Base-by-base conservation (phyloP, 2,888 invertebrate species). In the Tenthredo distinguenda region DNA sequence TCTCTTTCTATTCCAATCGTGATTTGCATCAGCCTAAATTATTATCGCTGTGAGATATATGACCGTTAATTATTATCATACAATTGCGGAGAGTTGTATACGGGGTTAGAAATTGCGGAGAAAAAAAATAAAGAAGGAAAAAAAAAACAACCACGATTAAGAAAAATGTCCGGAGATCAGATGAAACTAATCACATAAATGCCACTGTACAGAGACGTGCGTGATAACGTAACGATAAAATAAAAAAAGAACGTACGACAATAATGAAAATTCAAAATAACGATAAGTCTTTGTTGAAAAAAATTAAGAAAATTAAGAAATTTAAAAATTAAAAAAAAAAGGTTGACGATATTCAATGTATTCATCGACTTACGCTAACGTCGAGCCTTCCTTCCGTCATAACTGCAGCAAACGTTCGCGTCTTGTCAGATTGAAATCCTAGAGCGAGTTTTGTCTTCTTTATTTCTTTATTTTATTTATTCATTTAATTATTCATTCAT, bases 311-410 rank as follows among this genome's bases (percentile, higher is more conserved):
- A 21, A 21, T 40, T 1, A 81, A 26, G 0, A 21, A 82, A 21
- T 65, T 40, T 26, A 50, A 15, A 1, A 47, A 43, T n/a, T 5
- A 31, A n/a, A 15, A 31, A n/a, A 31, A n/a, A 58, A 55, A 58
- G 58, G n/a, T 58, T 79, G 34, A 79, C 58, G 55, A 58, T 43
- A 65, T 62, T 47, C 31, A 58, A 68, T 83, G 50, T 82, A 47
- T 26, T 68, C 68, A 50, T 43, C 43, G 47, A 83, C 83, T 83
- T 68, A 83, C 83, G 37, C 83, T 83, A 47, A 83, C 83, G 83
- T 83, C 68, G 31, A 83, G 71, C 21, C 83, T 50, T 65, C 71
- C 83, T n/a, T 83, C 83, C 31, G 83, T 83, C 83, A 83, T 83
- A 34, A 43, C 68, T 47, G 47, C 31, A 47, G 71, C 71, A 71